These are phyloP conservation scores for Epizoanthus rinbou DNA, from an alignment of 92 coral and sea anemone genomes.

Conservation along the genomic window DNA sequence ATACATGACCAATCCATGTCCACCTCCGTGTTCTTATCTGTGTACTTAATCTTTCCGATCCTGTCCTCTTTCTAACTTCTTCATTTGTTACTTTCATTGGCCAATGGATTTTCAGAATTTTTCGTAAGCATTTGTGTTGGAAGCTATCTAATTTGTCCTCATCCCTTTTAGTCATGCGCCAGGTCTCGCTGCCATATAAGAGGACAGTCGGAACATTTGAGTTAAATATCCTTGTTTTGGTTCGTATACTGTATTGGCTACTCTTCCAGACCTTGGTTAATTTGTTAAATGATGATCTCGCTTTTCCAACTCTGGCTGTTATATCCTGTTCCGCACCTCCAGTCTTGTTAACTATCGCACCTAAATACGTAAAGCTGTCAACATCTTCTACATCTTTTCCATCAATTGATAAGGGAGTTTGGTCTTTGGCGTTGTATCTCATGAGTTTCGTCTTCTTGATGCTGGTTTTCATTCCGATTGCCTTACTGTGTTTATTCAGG, in stretches of 20 bases:
- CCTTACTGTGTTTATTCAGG: not conserved
- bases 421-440: constrained; percentile 29
- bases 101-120: not conserved
- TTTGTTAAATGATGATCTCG: not conserved
- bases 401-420: constrained; percentile 18
- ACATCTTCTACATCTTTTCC: constrained; percentile 19
- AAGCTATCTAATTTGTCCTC: constrained; percentile 5
- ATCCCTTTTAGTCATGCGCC: constrained; percentile 13
- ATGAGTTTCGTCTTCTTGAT: constrained; percentile 19
- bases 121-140: constrained; percentile 12
- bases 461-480: constrained; percentile 13
- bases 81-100: not conserved
- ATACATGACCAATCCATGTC: constrained; percentile 27
- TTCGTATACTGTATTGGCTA: constrained; percentile 4
- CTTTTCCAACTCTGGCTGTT: constrained; percentile 3
- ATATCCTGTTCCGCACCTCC: not conserved
- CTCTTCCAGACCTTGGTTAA: constrained; percentile 32
- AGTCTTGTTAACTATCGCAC: not conserved
- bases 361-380: constrained; percentile 9
- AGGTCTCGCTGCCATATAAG: constrained; percentile 41
- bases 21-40: constrained; percentile 29
- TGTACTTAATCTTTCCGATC: not conserved
- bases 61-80: not conserved
- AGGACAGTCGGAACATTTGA: constrained; percentile 35
- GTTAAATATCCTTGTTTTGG: constrained; percentile 23